Evolutionary conservation across 2,888 invertebrate species (phyloP), one percentile per base, ranked within the genome.

Genomic region (Drosophila buzzatii): DNA sequence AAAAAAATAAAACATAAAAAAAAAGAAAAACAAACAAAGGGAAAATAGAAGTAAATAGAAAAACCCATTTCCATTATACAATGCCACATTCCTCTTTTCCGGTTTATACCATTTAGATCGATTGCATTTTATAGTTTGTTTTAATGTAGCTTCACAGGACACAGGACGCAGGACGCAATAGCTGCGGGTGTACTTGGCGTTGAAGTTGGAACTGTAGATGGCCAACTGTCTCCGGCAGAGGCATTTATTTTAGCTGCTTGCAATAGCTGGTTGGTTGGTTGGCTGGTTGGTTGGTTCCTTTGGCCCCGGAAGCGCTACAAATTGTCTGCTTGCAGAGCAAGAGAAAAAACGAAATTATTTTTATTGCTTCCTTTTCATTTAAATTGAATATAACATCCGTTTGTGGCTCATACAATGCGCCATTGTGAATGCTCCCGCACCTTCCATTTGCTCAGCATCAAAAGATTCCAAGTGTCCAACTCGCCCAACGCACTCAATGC

Each of bases 71-170:
- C 89, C 89, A 85, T 85, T 88, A 90, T 75, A 87, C 69, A 90
- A 90, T 85, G 89, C 68, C 89, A 82, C 83, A 90, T 90, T 88
- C 70, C 70, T 88, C 77, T 88, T 90, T 85, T 88, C 89, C 85
- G 89, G 90, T 75, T 85, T 90, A 82, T 90, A 88, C 81, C 81
- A 67, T 80, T 85, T 90, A 85, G 85, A 90, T 85, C 90, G 90
- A 90, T 90, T 90, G 90, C 85, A 85, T 90, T 90, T 90, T 90
- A 89, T 85, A 90, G 85, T 87, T 90, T 89, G 79, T 87, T 90
- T 90, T 85, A 85, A 85, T 90, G 90, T 84, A 71, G 67, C 57
- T 59, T 60, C 71, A 18, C 58, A 71, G 76, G 62, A 51, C 53
- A 31, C 61, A 63, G 56, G 73, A 62, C 56, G 57, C 55, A 63